Percentiles rank a stretch among this genome's conserved stretches.
phyloP scores from a whole-genome alignment of 2,888 invertebrate genomes.

The Platycheirus albimanus region DNA sequence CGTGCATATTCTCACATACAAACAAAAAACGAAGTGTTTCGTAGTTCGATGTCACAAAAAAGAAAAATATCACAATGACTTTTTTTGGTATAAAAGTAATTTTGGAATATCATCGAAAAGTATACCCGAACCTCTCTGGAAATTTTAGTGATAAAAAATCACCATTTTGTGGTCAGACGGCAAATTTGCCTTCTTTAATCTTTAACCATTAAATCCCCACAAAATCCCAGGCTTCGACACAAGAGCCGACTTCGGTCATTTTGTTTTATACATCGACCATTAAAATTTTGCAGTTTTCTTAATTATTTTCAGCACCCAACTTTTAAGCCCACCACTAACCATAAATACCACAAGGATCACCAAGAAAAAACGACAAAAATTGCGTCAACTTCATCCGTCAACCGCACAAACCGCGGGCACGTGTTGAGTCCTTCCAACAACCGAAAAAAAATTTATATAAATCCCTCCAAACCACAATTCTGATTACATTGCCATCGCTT shows the following conservation, averaged over 20 bases:
- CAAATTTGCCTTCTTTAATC: neutral
- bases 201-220: conserved; percentile 10
- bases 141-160: too few relatives aligned
- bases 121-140: too few relatives aligned
- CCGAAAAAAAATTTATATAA: neutral
- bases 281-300: conserved; percentile 37
- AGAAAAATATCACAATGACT: too few relatives aligned
- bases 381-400: conserved; percentile 57
- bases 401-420: conserved; percentile 58
- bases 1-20: too few relatives aligned
- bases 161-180: neutral
- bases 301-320: conserved; percentile 53
- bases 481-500: conserved; percentile 44
- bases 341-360: conserved; percentile 46
- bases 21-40: too few relatives aligned
- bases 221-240: conserved; percentile 25
- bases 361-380: conserved; percentile 15
- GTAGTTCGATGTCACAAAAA: too few relatives aligned
- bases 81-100: too few relatives aligned
- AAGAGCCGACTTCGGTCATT: neutral
- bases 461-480: conserved; percentile 52
- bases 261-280: neutral
- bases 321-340: conserved; percentile 34
- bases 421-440: conserved; percentile 36
- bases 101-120: too few relatives aligned